phyloP scores from a whole-genome alignment of 2,113 vertebrate species.

The Harpagus bidentatus region DNA sequence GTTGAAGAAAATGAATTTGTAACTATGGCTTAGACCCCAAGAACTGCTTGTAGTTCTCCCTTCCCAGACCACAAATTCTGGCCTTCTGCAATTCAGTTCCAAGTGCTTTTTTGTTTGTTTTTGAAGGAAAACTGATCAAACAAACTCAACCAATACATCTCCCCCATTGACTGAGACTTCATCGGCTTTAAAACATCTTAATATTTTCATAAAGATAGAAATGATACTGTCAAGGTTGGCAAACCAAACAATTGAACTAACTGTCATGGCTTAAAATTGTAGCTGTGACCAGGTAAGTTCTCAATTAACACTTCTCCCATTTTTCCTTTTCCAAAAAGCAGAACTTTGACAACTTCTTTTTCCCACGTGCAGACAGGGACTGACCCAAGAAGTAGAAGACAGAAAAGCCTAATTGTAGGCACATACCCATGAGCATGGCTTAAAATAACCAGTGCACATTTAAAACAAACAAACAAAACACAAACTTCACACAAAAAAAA shows the following conservation, averaged over 20 bases:
- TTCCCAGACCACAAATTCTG: background rate
- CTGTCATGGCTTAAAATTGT: conserved; percentile 59
- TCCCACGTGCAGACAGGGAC: conserved; percentile 61
- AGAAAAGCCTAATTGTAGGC: conserved; percentile 54
- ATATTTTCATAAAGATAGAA: conserved; percentile 18
- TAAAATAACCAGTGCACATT: background rate
- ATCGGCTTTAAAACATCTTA: background rate
- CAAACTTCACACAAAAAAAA: background rate
- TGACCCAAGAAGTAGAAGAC: conserved; percentile 65
- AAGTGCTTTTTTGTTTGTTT: background rate
- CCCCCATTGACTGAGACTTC: background rate
- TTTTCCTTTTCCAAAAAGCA: conserved; percentile 62
- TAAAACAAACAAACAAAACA: background rate
- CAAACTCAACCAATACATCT: background rate
- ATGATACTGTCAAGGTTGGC: conserved; percentile 73
- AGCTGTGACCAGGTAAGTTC: conserved; percentile 38
- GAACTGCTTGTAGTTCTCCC: background rate
- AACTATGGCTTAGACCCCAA: background rate
- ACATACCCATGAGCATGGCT: background rate
- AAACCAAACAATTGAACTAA: conserved; percentile 75
- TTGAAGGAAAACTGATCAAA: background rate
- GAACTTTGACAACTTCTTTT: conserved; percentile 60
- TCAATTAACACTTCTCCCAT: conserved; percentile 60
- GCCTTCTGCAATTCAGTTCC: background rate
- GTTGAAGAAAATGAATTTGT: background rate